Evolutionary conservation across 2,888 invertebrate genomes (phyloP).

Genomic region (Sinohyriopsis cumingii): DNA sequence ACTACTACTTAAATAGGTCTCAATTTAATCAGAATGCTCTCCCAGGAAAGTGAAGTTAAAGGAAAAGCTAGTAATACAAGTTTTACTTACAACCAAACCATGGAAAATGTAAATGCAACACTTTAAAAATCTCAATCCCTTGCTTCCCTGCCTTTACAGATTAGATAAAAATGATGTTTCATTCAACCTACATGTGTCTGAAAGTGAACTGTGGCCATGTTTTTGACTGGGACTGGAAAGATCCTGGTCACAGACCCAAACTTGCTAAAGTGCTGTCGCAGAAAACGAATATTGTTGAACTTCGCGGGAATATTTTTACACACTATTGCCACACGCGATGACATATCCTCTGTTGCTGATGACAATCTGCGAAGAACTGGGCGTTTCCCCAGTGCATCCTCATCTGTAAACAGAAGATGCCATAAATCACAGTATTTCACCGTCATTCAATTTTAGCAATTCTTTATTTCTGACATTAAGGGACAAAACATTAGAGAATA

Average conservation of each 20-base stretch:
- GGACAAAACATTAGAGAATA: too few relatives aligned
- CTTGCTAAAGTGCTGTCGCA: constrained; percentile 73
- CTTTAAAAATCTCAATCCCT: too few relatives aligned
- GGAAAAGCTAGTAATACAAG: too few relatives aligned
- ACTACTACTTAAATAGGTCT: too few relatives aligned
- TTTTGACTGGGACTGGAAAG: constrained; percentile 78
- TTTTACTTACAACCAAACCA: too few relatives aligned
- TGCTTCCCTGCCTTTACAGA: not conserved
- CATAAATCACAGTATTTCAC: too few relatives aligned
- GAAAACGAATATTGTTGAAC: constrained; percentile 57
- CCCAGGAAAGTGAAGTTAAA: too few relatives aligned
- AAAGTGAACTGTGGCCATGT: constrained; percentile 82
- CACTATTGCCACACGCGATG: constrained; percentile 57
- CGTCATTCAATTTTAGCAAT: too few relatives aligned
- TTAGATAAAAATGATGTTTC: not conserved
- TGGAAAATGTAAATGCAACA: too few relatives aligned
- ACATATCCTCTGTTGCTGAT: constrained; percentile 40
- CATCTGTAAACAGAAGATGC: not conserved
- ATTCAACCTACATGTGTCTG: constrained; percentile 53
- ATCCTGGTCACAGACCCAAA: constrained; percentile 83
- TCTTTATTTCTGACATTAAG: too few relatives aligned
- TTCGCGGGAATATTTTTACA: constrained; percentile 66
- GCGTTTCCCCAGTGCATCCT: constrained; percentile 11
- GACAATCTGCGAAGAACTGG: constrained; percentile 28
- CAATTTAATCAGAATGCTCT: too few relatives aligned